These are phyloP conservation scores for Drosophila sordidula DNA, from an alignment of 2,888 invertebrate species.

Conservation along the genomic window DNA sequence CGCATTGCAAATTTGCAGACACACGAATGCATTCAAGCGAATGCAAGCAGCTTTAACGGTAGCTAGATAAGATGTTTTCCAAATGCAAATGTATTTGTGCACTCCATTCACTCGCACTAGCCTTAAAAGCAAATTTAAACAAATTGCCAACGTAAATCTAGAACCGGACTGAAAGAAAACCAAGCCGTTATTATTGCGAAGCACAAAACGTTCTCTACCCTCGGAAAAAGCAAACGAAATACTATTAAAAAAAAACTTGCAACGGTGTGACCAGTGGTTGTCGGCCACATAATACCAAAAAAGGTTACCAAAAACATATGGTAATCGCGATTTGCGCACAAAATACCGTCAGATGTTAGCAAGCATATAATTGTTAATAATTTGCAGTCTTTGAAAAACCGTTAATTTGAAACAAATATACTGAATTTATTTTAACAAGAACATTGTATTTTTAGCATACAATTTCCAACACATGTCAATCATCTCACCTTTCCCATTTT, in stretches of 20 bases:
- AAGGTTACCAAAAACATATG: neutral
- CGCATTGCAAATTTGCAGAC: slow-evolving; percentile 63
- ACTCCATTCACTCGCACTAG: neutral
- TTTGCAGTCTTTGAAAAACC: slow-evolving; percentile 4
- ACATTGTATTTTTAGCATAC: neutral
- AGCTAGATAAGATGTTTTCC: slow-evolving; percentile 2
- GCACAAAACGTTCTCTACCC: slow-evolving; percentile 1
- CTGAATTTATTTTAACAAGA: neutral
- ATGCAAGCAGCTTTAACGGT: slow-evolving; percentile 21
- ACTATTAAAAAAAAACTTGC: slow-evolving; percentile 21
- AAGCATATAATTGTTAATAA: neutral
- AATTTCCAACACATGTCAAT: slow-evolving; percentile 1
- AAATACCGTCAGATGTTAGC: neutral
- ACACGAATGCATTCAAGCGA: slow-evolving; percentile 1
- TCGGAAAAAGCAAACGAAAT: slow-evolving; percentile 35
- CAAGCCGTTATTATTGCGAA: slow-evolving; percentile 10
- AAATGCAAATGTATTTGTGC: slow-evolving; percentile 4
- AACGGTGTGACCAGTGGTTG: slow-evolving; percentile 31
- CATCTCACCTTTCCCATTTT: neutral
- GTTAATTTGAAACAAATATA: neutral
- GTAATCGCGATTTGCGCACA: neutral
- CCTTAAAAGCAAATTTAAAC: neutral
- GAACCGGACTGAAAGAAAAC: slow-evolving; percentile 27
- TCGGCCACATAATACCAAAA: slow-evolving; percentile 11
- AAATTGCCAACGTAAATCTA: slow-evolving; percentile 20